A percentile compares a stretch with the other conserved stretches of the same genome.
These are phyloP conservation scores for Aphyosemion australe DNA, from an alignment of 2,113 vertebrate genomes.

Conservation along the genomic window DNA sequence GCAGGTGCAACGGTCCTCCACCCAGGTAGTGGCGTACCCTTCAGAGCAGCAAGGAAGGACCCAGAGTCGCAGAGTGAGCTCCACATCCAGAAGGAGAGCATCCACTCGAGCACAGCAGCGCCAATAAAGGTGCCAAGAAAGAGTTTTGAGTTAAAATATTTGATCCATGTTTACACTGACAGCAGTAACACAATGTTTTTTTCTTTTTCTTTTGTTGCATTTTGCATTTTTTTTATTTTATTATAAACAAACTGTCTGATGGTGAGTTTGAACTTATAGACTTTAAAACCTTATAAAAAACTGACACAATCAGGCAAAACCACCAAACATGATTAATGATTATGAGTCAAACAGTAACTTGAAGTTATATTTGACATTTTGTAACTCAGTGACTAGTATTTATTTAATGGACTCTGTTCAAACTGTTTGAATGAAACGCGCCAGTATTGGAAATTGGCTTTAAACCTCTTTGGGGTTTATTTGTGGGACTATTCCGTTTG, in stretches of 20 bases:
- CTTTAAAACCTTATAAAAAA: constrained; percentile 20
- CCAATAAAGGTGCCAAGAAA: constrained; percentile 65
- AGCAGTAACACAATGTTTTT: constrained; percentile 4
- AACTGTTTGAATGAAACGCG: constrained; percentile 37
- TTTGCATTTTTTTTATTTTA: constrained; percentile 49
- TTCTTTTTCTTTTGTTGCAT: constrained; percentile 29
- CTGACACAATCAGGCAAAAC: constrained; percentile 36
- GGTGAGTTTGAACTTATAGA: background rate
- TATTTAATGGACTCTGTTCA: constrained; percentile 47
- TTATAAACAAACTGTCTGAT: constrained; percentile 43
- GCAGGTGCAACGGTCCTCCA: constrained; percentile 72
- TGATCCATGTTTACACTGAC: background rate
- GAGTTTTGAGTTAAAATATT: constrained; percentile 23
- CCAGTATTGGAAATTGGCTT: constrained; percentile 25
- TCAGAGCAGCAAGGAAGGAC: constrained; percentile 69
- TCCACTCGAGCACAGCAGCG: constrained; percentile 56
- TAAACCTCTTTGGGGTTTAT: constrained; percentile 36
- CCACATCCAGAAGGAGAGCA: constrained; percentile 67
- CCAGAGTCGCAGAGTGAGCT: constrained; percentile 65
- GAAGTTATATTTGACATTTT: constrained; percentile 50
- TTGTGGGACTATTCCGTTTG: constrained; percentile 49
- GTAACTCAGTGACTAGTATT: constrained; percentile 29
- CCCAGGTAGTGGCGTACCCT: constrained; percentile 79
- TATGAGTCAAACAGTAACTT: constrained; percentile 55
- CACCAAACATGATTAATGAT: constrained; percentile 30